Evolutionary conservation across 2,113 vertebrate species (phyloP).

Genomic region (Pseudolaguvia tuberculata): DNA sequence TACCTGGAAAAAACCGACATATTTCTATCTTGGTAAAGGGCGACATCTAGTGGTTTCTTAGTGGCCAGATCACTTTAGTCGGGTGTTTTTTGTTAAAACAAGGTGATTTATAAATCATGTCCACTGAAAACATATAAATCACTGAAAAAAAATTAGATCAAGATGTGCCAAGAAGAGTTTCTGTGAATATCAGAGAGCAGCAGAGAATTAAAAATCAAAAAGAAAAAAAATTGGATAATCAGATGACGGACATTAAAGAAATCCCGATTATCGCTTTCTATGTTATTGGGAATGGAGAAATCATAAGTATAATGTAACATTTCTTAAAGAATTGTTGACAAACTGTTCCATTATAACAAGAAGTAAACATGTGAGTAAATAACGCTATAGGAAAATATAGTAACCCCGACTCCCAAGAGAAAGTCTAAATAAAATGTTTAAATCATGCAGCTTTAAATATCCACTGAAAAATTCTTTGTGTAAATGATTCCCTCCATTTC

Average conservation of each 20-base stretch:
- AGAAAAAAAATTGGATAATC: not conserved
- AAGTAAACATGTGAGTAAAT: not conserved
- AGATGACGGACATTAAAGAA: not conserved
- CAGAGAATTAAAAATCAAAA: not conserved
- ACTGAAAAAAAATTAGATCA: not conserved
- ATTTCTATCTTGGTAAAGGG: constrained; percentile 29
- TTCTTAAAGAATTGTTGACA: not conserved
- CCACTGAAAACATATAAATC: not conserved
- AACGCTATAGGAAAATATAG: not conserved
- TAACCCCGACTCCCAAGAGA: not conserved
- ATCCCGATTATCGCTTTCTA: not conserved
- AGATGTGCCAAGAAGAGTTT: not conserved
- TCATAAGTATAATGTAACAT: not conserved
- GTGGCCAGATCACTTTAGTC: too few relatives aligned
- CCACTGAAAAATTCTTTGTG: not conserved
- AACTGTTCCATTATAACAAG: not conserved
- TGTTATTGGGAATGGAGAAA: not conserved
- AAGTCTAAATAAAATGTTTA: not conserved
- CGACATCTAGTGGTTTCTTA: constrained; percentile 42
- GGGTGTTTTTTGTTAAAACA: not conserved
- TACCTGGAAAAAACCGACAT: not conserved
- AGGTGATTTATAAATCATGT: not conserved
- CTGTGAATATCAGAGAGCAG: constrained; percentile 12
- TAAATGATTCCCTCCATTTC: not conserved
- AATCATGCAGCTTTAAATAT: not conserved